Base-by-base conservation (phyloP, 2,113 vertebrate genomes). In the Ammodramus savannarum region DNA sequence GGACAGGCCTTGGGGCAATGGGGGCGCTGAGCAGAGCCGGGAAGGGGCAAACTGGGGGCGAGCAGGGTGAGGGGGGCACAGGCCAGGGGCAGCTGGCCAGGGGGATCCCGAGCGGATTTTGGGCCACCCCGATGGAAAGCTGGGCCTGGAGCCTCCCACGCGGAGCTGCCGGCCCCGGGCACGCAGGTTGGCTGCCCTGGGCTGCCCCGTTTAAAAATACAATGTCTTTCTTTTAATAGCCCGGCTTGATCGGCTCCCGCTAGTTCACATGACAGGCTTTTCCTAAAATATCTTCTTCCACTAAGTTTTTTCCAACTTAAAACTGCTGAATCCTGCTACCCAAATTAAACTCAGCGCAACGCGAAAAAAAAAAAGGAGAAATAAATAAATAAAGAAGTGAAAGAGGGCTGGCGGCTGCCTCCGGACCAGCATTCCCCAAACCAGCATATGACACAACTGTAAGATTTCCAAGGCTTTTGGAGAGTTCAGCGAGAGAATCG, bases 221-320 rank as follows among this genome's bases (percentile, higher is more conserved):
- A 97, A 96, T 96, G 96, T 97, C 96, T 97, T 98, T 94, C 97
- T 97, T 98, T 98, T 97, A 97, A 97, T 96, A 98, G 97, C 96
- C 90, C 94, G 8, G 87, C 73, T 95, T 77, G 92, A 96, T 96
- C 95, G 59, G 94, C 92, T 95, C 95, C 87, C 55, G 61, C 96
- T 97, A 95, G 92, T 94, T 96, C 97, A 97, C 97, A 96, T 97
- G 97, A 97, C 96, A 46, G 96, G 79, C 89, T 94, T 96, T 97
- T 97, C 97, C 97, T 96, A 97, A 98, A 98, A 98, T 98, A 98
- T 97, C 96, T 94, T 89, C 95, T 97, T 96, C 63, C 95, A 85
- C 31, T 91, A 22, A 89, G 96, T 95, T 98, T 96, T 98, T 98
- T 97, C 98, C 98, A 97, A 57, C 97, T 95, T 96, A 76, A 97